Base-by-base conservation (phyloP, 2,888 invertebrate species). In the Linhomoeus sp. region DNA sequence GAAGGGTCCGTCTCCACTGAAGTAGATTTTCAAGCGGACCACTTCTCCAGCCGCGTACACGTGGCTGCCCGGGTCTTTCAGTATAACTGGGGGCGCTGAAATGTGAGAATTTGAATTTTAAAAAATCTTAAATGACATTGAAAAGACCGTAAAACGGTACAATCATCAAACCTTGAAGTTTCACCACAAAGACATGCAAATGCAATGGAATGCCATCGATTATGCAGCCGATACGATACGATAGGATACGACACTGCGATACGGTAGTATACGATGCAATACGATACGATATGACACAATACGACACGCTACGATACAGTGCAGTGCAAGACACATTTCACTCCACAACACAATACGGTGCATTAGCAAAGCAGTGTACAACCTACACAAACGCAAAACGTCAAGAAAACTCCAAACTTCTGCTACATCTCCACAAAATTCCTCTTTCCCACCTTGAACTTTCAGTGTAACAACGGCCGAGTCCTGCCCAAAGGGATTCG, bases 1-100 rank as follows among this genome's bases (percentile, higher is more conserved):
- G 65, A 90, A 80, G 7, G 94, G 92, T 66, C 90, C 88, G 65
- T 92, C 90, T 26, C 97, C 97, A 46, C 80, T 78, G 73, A 90
- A 92, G 64, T 82, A 84, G 54, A 97, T 80, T 72, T 97, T 97
- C 62, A 97, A 81, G 71, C 97, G 97, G 12, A 86, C 84, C 67
- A 90, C 90, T 61, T 97, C 97, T 45, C 83, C 81, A 64, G 87
- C 87, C 0, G 90, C 82, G 2, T 94, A 73, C 62, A 81, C 82
- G 20, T 92, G 71, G 62, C 86, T 84, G 38, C 77, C 80, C 12
- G 92, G 87, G 68, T 87, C 81, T 47, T 83, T 77, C 52, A 81
- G 83, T 65, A 90, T 88, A 58, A 80, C 77, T 41, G 87, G 97
- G 46, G 92, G 88, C 55, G 81, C 81, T 78, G 66, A 38, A 54